These are phyloP conservation scores for Hemiscyllium ocellatum DNA, from an alignment of 2,113 vertebrate genomes.

Conservation along the genomic window DNA sequence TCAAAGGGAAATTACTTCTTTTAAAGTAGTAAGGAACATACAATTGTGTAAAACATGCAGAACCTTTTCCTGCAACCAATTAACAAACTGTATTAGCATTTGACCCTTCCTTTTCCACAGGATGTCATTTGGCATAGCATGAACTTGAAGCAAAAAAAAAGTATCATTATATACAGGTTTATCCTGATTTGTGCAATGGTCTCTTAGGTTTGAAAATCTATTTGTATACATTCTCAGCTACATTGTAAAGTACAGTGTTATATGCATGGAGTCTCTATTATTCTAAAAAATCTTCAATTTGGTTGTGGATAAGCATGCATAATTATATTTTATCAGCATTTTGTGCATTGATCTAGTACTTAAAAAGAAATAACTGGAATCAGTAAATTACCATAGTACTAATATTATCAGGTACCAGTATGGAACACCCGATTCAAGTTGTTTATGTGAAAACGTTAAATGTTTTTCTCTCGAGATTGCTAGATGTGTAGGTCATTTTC, in stretches of 20 bases:
- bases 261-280: not conserved
- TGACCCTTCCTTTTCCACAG: not conserved
- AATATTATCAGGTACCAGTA: not conserved
- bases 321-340: not conserved
- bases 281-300: not conserved
- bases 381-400: not conserved
- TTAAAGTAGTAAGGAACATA: not conserved
- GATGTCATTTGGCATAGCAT: not conserved
- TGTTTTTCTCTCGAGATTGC: not conserved
- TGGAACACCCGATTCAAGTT: not conserved
- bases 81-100: not conserved
- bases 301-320: not conserved
- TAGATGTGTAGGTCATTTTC: not conserved
- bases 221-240: not conserved
- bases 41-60: not conserved
- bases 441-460: not conserved
- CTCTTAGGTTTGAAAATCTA: not conserved
- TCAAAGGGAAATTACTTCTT: not conserved
- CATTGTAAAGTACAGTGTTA: not conserved
- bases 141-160: conserved; percentile 1
- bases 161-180: not conserved
- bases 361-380: conserved; percentile 14
- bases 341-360: not conserved
- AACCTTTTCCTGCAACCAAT: not conserved
- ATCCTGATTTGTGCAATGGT: not conserved